A percentile compares a stretch with the other conserved stretches of the same genome.
phyloP scores from a whole-genome alignment of 2,113 vertebrate species.

The Paramisgurnus dabryanus region DNA sequence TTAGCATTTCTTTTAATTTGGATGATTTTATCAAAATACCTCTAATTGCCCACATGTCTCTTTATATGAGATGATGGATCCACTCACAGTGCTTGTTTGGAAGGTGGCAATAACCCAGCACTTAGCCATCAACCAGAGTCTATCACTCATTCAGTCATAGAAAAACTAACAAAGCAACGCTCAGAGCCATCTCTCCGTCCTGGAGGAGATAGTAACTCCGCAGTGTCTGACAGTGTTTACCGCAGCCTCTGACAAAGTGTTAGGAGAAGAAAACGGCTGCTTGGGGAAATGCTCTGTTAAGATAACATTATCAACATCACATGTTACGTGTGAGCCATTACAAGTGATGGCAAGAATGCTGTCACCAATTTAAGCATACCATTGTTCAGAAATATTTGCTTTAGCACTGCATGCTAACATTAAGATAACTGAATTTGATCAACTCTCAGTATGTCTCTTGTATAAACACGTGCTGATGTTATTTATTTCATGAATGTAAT shows the following conservation, averaged over 20 bases:
- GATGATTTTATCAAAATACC: slow-evolving; percentile 2
- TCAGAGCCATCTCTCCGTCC: slow-evolving; percentile 38
- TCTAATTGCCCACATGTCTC: not conserved
- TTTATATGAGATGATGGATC: slow-evolving; percentile 47
- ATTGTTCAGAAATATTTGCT: slow-evolving; percentile 27
- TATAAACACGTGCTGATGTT: too few relatives aligned
- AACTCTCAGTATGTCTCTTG: too few relatives aligned
- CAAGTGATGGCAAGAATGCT: slow-evolving; percentile 51
- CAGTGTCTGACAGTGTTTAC: slow-evolving; percentile 76
- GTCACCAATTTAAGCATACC: slow-evolving; percentile 20
- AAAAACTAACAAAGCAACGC: slow-evolving; percentile 85
- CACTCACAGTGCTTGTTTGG: slow-evolving; percentile 68
- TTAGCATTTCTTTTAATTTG: not conserved
- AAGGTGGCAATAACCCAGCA: slow-evolving; percentile 64
- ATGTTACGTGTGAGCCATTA: slow-evolving; percentile 41
- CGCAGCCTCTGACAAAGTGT: slow-evolving; percentile 71
- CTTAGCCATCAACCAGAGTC: slow-evolving; percentile 62
- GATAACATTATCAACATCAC: slow-evolving; percentile 70
- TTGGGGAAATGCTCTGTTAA: slow-evolving; percentile 69
- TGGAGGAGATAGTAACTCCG: slow-evolving; percentile 66
- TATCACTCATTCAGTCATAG: slow-evolving; percentile 84
- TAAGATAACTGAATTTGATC: too few relatives aligned
- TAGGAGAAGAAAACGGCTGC: slow-evolving; percentile 61
- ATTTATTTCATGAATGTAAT: too few relatives aligned
- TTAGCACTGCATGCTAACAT: not conserved